These are phyloP conservation scores for Seriola rivoliana DNA, from an alignment of 2,113 vertebrate genomes.

Conservation along the genomic window DNA sequence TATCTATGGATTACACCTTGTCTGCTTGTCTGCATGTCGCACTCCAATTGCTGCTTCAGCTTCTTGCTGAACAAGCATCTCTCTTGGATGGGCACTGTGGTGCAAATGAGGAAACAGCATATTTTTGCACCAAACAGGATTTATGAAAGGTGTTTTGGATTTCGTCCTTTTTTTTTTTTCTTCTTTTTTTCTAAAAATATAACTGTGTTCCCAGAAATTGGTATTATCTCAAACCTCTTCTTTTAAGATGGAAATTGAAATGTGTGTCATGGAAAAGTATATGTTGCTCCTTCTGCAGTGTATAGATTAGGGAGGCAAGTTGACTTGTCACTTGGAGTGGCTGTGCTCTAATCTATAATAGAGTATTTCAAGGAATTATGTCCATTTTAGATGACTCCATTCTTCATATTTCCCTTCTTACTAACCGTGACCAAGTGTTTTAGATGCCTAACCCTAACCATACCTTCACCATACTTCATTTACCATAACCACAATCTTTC, in stretches of 20 bases:
- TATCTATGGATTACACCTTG: constrained; percentile 81
- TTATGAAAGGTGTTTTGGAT: constrained; percentile 54
- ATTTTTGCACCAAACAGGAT: constrained; percentile 61
- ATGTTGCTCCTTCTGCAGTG: not conserved
- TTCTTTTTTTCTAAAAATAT: constrained; percentile 30
- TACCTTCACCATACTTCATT: not conserved
- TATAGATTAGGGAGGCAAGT: not conserved
- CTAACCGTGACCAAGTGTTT: not conserved
- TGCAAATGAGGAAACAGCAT: constrained; percentile 67
- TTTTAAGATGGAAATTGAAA: constrained; percentile 49
- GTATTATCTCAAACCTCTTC: constrained; percentile 47
- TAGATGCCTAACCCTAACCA: not conserved
- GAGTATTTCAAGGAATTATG: not conserved
- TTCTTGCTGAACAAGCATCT: constrained; percentile 80
- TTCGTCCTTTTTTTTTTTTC: constrained; percentile 35
- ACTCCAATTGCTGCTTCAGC: constrained; percentile 66
- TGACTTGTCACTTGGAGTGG: not conserved
- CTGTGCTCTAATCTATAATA: not conserved
- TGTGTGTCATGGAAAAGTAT: constrained; percentile 8
- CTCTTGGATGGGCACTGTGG: constrained; percentile 57
- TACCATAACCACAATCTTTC: not conserved
- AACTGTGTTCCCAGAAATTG: constrained; percentile 52
- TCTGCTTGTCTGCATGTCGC: constrained; percentile 75
- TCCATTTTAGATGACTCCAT: not conserved
- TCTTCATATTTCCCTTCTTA: not conserved